Conservation (phyloP, 1,140 invertebrate genomes). For the Drosophila mayri region DNA sequence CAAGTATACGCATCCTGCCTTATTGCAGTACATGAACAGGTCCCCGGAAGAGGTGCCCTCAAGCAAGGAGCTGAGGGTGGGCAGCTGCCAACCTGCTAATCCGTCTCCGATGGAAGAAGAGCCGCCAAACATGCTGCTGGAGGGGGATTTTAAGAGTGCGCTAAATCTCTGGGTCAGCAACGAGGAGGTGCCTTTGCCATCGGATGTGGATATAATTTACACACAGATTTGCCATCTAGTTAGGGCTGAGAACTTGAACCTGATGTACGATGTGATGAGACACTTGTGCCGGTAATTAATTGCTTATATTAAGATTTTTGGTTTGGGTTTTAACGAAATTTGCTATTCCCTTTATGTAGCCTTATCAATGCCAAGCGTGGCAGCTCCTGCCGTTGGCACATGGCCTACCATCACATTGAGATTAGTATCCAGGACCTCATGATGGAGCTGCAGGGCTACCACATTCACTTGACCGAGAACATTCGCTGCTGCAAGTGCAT, state of each 20-base stretch:
- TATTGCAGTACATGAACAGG: conserved; percentile 32
- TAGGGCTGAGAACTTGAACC: conserved; percentile 12
- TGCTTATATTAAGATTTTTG: neutral
- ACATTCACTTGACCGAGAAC: conserved; percentile 39
- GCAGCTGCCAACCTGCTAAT: neutral
- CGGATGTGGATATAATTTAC: conserved; percentile 52
- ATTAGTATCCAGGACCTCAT: conserved; percentile 41
- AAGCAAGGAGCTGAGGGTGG: neutral
- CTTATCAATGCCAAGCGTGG: conserved; percentile 59
- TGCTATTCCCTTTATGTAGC: neutral
- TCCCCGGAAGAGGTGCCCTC: neutral
- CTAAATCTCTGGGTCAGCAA: conserved; percentile 51
- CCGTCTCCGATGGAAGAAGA: neutral
- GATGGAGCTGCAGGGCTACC: conserved; percentile 19
- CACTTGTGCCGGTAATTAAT: conserved; percentile 53
- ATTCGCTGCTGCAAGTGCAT: conserved; percentile 50
- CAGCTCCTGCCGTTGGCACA: conserved; percentile 51
- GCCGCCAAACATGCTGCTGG: neutral
- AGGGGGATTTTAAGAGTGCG: conserved; percentile 29
- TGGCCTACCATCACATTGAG: conserved; percentile 62
- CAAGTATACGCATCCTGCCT: conserved; percentile 22
- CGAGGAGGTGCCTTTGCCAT: conserved; percentile 38
- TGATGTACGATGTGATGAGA: conserved; percentile 65
- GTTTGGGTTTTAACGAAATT: neutral
- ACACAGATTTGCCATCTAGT: conserved; percentile 42